Evolutionary conservation across 2,113 vertebrate species (phyloP).

Genomic region (Rousettus leschenaultii): DNA sequence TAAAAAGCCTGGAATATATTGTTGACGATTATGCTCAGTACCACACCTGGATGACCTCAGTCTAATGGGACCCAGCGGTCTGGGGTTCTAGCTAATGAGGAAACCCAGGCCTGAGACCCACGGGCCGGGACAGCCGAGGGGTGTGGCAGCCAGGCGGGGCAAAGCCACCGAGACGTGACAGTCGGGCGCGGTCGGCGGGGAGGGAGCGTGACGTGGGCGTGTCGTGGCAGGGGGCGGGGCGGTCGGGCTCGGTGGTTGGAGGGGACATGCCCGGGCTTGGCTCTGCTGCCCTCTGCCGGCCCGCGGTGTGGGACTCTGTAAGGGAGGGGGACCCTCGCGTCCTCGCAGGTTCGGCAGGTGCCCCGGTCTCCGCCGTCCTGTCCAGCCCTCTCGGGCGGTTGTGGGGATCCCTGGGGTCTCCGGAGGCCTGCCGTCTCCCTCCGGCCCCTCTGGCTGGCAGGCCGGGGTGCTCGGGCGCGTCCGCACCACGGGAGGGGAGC

Average conservation of each 20-base stretch:
- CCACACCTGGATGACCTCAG: background rate
- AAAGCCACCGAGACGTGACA: no score
- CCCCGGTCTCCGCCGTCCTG: no score
- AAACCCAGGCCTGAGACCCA: background rate
- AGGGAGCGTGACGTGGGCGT: fast-evolving
- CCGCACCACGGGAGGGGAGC: background rate
- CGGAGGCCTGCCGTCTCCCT: no score
- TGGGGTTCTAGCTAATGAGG: background rate
- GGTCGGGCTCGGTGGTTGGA: fast-evolving
- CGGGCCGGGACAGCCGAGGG: fast-evolving
- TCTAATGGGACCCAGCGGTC: no score
- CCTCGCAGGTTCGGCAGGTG: background rate
- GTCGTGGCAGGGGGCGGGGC: background rate
- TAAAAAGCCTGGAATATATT: background rate
- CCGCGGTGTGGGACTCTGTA: background rate
- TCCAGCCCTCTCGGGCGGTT: background rate
- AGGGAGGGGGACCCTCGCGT: no score
- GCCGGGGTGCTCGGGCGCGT: background rate
- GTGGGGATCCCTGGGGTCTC: background rate
- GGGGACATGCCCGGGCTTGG: fast-evolving
- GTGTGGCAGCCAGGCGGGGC: fast-evolving
- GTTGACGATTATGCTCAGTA: background rate
- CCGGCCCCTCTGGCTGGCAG: background rate
- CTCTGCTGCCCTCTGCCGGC: background rate
- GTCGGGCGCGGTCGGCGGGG: background rate